Conservation (phyloP, 1,140 invertebrate genomes). For the Spodoptera litura region DNA sequence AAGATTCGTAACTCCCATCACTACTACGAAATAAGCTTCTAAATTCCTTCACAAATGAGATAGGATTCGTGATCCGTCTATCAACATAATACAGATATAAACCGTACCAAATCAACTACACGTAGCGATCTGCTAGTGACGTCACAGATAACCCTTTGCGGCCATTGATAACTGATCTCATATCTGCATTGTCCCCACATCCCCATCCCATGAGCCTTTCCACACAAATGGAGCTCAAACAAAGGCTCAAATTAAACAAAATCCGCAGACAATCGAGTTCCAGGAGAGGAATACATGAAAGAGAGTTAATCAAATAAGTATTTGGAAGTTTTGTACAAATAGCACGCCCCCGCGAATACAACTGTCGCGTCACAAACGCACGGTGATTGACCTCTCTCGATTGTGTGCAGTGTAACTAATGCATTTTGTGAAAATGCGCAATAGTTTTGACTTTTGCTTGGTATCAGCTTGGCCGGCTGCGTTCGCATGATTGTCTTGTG, state of each 20-base stretch:
- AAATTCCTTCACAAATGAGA: not conserved
- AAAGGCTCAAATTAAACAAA: slow-evolving; percentile 84
- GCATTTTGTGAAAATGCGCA: slow-evolving; percentile 70
- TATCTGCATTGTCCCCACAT: slow-evolving; percentile 61
- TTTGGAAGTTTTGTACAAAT: slow-evolving; percentile 72
- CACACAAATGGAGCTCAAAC: slow-evolving; percentile 79
- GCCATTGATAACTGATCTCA: slow-evolving; percentile 70
- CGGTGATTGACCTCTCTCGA: slow-evolving; percentile 75
- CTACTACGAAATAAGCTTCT: too few relatives aligned
- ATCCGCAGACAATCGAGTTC: slow-evolving; percentile 81
- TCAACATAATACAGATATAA: slow-evolving; percentile 8
- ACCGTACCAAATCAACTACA: slow-evolving; percentile 59
- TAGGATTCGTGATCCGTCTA: not conserved
- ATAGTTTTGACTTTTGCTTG: slow-evolving; percentile 56
- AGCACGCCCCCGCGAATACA: slow-evolving; percentile 71
- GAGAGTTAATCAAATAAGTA: slow-evolving; percentile 84
- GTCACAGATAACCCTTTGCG: slow-evolving; percentile 70
- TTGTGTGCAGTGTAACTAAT: slow-evolving; percentile 70
- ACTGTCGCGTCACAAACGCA: slow-evolving; percentile 75
- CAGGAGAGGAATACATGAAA: slow-evolving; percentile 78
- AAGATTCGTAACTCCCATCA: too few relatives aligned
- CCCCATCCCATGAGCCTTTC: slow-evolving; percentile 73
- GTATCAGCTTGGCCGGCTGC: slow-evolving; percentile 75
- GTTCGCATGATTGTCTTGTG: slow-evolving; percentile 9
- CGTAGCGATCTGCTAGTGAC: slow-evolving; percentile 72